Percentiles rank a stretch among this genome's conserved stretches.
Conservation (phyloP, 2,797 vertebrate genomes). For the Coendou prehensilis region DNA sequence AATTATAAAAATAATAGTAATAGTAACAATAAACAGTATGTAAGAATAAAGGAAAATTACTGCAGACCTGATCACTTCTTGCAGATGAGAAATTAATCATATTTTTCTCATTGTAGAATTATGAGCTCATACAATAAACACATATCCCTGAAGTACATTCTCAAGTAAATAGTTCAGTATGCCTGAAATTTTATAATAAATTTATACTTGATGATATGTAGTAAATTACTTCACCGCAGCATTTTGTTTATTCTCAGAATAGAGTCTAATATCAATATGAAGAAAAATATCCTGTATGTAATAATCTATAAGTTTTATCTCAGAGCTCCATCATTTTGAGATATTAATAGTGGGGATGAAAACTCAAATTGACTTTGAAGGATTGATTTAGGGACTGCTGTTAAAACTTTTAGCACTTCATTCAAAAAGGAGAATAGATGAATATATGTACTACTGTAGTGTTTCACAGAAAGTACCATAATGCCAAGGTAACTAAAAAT, state of each 20-base stretch:
- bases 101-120: background rate
- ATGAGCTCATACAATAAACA: background rate
- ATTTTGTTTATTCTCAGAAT: background rate
- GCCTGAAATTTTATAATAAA: background rate
- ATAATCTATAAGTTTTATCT: background rate
- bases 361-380: background rate
- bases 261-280: background rate
- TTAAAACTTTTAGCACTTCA: background rate
- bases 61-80: background rate
- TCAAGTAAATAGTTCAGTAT: too few relatives aligned
- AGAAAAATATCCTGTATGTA: background rate
- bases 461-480: background rate
- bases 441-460: background rate
- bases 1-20: background rate
- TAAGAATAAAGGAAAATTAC: background rate
- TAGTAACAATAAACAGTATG: background rate
- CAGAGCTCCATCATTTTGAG: background rate
- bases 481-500: background rate
- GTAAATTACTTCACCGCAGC: background rate
- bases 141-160: background rate
- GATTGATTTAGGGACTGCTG: accelerated
- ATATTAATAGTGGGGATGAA: background rate
- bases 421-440: background rate
- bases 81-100: background rate
- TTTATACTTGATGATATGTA: background rate